Base-by-base conservation (phyloP, 92 coral and sea anemone genomes). In the Porites cylindrica region DNA sequence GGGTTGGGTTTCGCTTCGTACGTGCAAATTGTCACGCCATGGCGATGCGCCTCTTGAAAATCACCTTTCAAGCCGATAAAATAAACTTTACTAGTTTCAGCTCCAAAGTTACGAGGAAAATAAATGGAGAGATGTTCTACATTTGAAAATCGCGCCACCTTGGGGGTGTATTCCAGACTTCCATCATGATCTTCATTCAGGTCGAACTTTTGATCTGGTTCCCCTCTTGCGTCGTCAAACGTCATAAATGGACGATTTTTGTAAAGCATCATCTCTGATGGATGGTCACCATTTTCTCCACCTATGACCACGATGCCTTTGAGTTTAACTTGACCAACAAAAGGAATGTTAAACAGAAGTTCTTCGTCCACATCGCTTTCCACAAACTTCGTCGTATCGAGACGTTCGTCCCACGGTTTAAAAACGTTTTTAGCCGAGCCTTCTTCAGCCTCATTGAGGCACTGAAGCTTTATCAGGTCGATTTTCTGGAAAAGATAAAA, bases 361-460 rank as follows among this genome's bases (percentile, higher is more conserved):
- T 97, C 99, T 26, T 97, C 97, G 81, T 97, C 99, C 6, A 92
- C 97, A 60, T 97, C 99, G 63, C 99, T 97, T 82, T 95, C 97
- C 20, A 97, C 99, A 91, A 93, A 95, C 76, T 88, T 97, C 13
- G 88, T 90, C 26, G 90, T 85, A 75, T 97, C 98, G 62, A 90
- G 83, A 50, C 99, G 75, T 78, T 97, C 93, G 61, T 93, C 93
- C 99, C 99, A 97, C 17, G 99, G 93, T 87, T 87, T 97, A 70
- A 97, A 97, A 38, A 95, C 99, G 81, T 92, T 88, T 76, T 90
- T 95, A 17, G 94, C 98, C 23, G 98, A 89, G 9, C 95, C 99
- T 89, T 97, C 99, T 73, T 95, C 98, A 0, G 98, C 94, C 83
- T 97, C 98, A 72, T 97, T 97, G 89, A 97, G 83, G 75, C 98